These are phyloP conservation scores for Reticulitermes speratus DNA, from an alignment of 1,140 invertebrate genomes.

Conservation along the genomic window DNA sequence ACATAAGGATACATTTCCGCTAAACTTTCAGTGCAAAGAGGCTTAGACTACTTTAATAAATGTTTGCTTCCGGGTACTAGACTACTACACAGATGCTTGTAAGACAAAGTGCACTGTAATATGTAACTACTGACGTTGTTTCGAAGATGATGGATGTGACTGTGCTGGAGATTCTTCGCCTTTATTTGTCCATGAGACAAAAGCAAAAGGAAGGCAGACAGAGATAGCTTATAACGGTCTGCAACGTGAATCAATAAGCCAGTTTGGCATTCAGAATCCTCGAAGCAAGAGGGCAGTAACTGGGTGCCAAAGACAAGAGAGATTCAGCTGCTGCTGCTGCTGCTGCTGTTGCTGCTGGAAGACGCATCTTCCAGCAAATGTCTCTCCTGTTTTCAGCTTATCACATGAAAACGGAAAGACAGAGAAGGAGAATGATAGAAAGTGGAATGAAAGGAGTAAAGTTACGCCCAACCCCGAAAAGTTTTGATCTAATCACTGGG, in stretches of 20 bases:
- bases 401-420: background rate
- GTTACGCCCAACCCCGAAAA: background rate
- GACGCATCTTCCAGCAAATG: background rate
- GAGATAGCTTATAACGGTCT: slow-evolving; percentile 4
- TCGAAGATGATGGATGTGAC: background rate
- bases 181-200: background rate
- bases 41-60: too few relatives aligned
- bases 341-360: background rate
- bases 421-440: slow-evolving; percentile 5
- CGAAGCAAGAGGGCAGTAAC: background rate
- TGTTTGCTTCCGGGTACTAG: too few relatives aligned
- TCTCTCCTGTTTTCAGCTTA: background rate
- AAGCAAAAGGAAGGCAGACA: background rate
- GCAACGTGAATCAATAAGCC: slow-evolving; percentile 24
- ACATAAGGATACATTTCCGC: too few relatives aligned
- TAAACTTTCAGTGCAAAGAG: too few relatives aligned
- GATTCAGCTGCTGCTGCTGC: background rate
- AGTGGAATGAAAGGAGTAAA: background rate
- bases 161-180: background rate
- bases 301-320: slow-evolving; percentile 12
- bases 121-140: background rate
- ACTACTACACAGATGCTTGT: too few relatives aligned
- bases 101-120: background rate
- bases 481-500: background rate
- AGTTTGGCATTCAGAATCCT: slow-evolving; percentile 21